Evolutionary conservation across 1,140 invertebrate genomes (phyloP), one percentile per base, ranked within the genome.

Genomic region (Drosophila ambigua): DNA sequence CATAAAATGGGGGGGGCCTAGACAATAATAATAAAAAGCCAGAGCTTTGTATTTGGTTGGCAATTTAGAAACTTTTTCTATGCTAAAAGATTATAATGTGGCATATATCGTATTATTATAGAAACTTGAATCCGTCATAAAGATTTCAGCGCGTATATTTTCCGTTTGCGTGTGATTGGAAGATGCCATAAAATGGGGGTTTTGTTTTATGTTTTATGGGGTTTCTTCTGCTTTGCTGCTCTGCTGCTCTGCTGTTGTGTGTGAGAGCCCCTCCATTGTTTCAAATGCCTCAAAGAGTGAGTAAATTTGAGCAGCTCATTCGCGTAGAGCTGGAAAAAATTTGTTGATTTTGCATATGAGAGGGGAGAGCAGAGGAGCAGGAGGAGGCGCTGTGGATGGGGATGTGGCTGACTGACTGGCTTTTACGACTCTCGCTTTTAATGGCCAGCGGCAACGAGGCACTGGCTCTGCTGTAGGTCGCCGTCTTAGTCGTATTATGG

Each of bases 381-480:
- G 35, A 13, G 35, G 35, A 13, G 31, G 9, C 9, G 9, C 11
- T 35, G 9, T 3, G 31, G 8, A 9, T 35, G 31, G 9, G 31
- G 11, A 20, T 53, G 2, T 39, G 28, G 4, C 41, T 68, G 45
- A 72, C 13, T 65, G 61, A 52, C 16, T 63, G 26, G 16, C 13
- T 85, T 85, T 87, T 88, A 87, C 75, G 82, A 87, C 82, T 87
- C 88, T 87, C 82, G 82, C 75, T 85, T 87, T 85, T 84, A 77
- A 80, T 84, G 80, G 80, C 63, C 58, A 55, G 46, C 59, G 57
- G 72, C 61, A 52, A 45, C 57, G 8, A 31, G 16, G 31, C 39
- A 74, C 39, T 51, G 66, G 71, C 65, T 87, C 73, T 81, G 81
- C 82, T 85, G 82, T 85, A 87, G 82, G 82, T 85, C 81, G 74